Evolutionary conservation across 2,888 invertebrate species (phyloP).

Genomic region (Mythimna loreyi): DNA sequence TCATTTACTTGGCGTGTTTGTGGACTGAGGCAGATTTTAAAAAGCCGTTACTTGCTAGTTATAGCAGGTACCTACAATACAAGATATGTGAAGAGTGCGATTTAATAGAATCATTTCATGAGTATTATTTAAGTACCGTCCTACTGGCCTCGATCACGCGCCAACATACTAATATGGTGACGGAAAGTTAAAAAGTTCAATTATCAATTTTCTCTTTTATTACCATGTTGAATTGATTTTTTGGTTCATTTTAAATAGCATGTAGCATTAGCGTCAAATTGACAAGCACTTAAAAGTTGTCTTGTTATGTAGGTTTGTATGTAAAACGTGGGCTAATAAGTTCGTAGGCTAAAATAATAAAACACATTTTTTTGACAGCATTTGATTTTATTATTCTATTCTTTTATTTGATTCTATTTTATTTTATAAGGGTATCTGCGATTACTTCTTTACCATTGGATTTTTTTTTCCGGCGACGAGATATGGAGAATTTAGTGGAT

Average conservation of each 20-base stretch:
- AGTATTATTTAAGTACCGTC: conserved; percentile 61
- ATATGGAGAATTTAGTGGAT: no score
- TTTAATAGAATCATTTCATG: conserved; percentile 61
- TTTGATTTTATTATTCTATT: no score
- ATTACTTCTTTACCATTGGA: no score
- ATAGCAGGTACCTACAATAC: conserved; percentile 32
- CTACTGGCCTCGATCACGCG: conserved; percentile 68
- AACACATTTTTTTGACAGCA: no score
- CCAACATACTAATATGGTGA: conserved; percentile 58
- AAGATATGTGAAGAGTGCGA: conserved; percentile 54
- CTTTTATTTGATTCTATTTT: no score
- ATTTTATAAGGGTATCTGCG: no score
- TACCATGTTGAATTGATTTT: conserved; percentile 34
- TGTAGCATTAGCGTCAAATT: conserved; percentile 5
- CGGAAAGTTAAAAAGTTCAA: conserved; percentile 62
- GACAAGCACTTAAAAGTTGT: background rate
- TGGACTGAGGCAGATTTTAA: conserved; percentile 36
- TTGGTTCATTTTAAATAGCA: conserved; percentile 18
- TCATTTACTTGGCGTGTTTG: conserved; percentile 29
- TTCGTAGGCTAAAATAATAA: no score
- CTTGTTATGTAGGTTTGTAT: background rate
- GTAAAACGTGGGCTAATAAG: no score
- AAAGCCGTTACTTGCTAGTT: conserved; percentile 37
- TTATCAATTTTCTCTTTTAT: conserved; percentile 64
- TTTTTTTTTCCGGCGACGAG: no score